phyloP scores from a whole-genome alignment of 2,113 vertebrate genomes.

The Myrmecophaga tridactyla region DNA sequence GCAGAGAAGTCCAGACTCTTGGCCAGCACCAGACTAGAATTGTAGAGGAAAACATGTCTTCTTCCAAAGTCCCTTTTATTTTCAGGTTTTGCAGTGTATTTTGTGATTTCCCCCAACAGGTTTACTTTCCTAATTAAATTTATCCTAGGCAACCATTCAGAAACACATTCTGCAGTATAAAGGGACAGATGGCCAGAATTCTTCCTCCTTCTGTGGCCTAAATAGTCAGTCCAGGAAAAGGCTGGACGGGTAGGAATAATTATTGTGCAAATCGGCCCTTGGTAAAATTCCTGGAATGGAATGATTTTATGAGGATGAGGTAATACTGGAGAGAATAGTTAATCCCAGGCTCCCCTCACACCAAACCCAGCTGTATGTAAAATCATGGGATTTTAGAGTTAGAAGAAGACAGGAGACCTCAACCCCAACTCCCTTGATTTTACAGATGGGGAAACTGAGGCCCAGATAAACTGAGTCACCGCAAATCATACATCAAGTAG shows the following conservation, averaged over 20 bases:
- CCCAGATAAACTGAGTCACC: not conserved
- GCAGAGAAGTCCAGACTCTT: not conserved
- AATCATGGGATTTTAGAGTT: not conserved
- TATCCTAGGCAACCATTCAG: conserved; percentile 56
- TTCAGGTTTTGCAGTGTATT: conserved; percentile 18
- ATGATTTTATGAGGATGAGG: conserved; percentile 13
- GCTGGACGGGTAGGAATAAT: conserved; percentile 14
- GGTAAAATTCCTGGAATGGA: conserved; percentile 18
- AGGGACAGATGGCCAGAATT: conserved; percentile 59
- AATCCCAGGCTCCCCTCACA: not conserved
- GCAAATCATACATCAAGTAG: not conserved
- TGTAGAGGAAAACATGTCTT: not conserved
- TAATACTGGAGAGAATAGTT: not conserved
- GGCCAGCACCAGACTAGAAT: not conserved
- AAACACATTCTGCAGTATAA: not conserved
- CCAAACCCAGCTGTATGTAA: not conserved
- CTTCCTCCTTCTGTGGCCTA: not conserved
- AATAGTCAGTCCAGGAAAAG: not conserved
- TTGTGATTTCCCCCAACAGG: conserved; percentile 48
- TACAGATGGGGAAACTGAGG: not conserved
- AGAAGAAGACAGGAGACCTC: not conserved
- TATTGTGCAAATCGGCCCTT: conserved; percentile 48
- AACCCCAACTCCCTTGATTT: not conserved
- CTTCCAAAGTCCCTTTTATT: conserved; percentile 7
- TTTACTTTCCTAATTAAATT: conserved; percentile 64